Conservation (phyloP, 2,888 invertebrate species). For the Diogma glabrata region DNA sequence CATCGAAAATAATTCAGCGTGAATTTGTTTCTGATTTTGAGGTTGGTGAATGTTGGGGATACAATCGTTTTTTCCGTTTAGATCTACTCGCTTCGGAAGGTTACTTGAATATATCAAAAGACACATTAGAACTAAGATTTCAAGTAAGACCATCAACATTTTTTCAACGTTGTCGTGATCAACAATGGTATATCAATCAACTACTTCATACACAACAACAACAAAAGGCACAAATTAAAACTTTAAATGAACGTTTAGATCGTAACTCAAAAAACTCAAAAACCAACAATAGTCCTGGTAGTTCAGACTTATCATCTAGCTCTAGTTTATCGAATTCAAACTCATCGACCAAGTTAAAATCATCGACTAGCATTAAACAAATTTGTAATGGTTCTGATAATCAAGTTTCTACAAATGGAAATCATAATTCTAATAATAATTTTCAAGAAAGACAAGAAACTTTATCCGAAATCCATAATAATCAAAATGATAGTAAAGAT, state of each 20-base stretch:
- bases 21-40: conserved; percentile 95
- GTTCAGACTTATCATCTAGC: not conserved
- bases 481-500: not conserved
- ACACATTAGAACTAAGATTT: conserved; percentile 74
- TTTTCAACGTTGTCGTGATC: conserved; percentile 86
- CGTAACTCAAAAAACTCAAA: conserved; percentile 11
- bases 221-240: conserved; percentile 68
- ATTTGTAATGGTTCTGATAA: conserved; percentile 4
- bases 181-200: conserved; percentile 85
- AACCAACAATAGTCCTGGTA: not conserved
- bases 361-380: not conserved
- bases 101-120: conserved; percentile 71
- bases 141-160: conserved; percentile 90
- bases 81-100: conserved; percentile 85
- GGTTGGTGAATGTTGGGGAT: conserved; percentile 94
- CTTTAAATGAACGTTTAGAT: conserved; percentile 53
- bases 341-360: not conserved
- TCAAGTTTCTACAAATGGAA: not conserved
- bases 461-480: not conserved
- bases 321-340: not conserved
- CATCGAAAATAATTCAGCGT: conserved; percentile 78
- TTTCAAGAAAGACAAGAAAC: not conserved
- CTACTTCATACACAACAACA: conserved; percentile 69
- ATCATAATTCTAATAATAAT: not conserved
- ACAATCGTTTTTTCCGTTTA: conserved; percentile 83